phyloP scores from a whole-genome alignment of 2,113 vertebrate species.

The Coreoperca whiteheadi region DNA sequence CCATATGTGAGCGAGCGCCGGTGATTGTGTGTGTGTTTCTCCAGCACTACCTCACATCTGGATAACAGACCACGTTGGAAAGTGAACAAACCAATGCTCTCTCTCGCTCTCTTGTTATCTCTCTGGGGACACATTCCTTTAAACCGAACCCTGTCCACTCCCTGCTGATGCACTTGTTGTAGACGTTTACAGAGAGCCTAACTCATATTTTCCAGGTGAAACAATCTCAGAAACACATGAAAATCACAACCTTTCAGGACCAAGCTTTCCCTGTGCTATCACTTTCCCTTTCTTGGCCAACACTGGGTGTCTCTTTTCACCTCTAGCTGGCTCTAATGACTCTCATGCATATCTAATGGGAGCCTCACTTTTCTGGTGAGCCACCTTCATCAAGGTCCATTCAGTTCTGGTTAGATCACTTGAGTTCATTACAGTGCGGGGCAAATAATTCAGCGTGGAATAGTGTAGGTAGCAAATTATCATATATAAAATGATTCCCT shows the following conservation, averaged over 20 bases:
- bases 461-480: slow-evolving; percentile 15
- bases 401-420: slow-evolving; percentile 37
- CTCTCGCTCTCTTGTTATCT: slow-evolving; percentile 22
- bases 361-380: slow-evolving; percentile 26
- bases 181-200: background rate
- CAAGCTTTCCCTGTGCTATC: background rate
- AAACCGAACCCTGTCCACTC: slow-evolving; percentile 49
- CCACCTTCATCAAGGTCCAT: slow-evolving; percentile 55
- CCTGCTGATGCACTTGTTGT: slow-evolving; percentile 38
- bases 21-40: slow-evolving; percentile 8
- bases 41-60: slow-evolving; percentile 85
- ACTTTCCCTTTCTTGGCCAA: background rate
- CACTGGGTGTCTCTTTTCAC: slow-evolving; percentile 29
- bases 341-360: slow-evolving; percentile 69
- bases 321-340: slow-evolving; percentile 51
- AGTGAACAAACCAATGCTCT: slow-evolving; percentile 42
- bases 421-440: slow-evolving; percentile 21
- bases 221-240: slow-evolving; percentile 15
- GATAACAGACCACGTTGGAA: slow-evolving; percentile 83
- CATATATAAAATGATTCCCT: slow-evolving; percentile 31
- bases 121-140: slow-evolving; percentile 64
- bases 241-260: slow-evolving; percentile 12
- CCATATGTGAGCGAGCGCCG: slow-evolving; percentile 44
- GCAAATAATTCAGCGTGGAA: slow-evolving; percentile 41
- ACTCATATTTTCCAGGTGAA: slow-evolving; percentile 33